Conservation (phyloP, 1,140 invertebrate genomes). For the Vanessa atalanta region DNA sequence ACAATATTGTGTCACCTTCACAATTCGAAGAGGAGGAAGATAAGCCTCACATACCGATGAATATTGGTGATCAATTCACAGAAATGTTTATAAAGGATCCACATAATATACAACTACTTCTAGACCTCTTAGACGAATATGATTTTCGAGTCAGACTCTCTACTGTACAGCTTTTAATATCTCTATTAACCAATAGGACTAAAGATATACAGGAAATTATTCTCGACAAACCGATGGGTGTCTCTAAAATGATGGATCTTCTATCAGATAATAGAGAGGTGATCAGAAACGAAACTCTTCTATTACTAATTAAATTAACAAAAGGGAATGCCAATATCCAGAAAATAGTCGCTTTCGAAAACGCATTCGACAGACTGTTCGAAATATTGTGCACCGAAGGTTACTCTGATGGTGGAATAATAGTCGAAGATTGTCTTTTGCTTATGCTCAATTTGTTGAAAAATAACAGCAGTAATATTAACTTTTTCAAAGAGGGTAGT, state of each 20-base stretch:
- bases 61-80: constrained; percentile 96
- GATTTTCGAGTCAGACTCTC: constrained; percentile 95
- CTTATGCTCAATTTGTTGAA: constrained; percentile 96
- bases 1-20: constrained; percentile 93
- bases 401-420: constrained; percentile 96
- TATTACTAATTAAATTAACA: constrained; percentile 96
- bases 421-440: constrained; percentile 98
- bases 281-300: constrained; percentile 96
- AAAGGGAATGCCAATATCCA: constrained; percentile 99
- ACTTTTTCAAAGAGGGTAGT: constrained; percentile 98
- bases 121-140: constrained; percentile 96
- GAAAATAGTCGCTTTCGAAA: constrained; percentile 99
- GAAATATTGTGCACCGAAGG: constrained; percentile 97
- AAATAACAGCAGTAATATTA: constrained; percentile 98
- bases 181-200: constrained; percentile 89
- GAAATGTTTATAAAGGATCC: constrained; percentile 98
- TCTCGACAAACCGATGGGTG: constrained; percentile 96
- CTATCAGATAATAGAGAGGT: constrained; percentile 96
- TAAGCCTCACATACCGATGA: constrained; percentile 82
- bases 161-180: constrained; percentile 91
- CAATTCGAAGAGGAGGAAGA: constrained; percentile 91
- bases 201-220: constrained; percentile 98
- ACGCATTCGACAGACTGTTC: constrained; percentile 97
- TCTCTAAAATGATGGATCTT: constrained; percentile 98
- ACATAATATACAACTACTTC: constrained; percentile 91